Percentiles rank a stretch among this genome's conserved stretches.
phyloP scores from a whole-genome alignment of 2,888 invertebrate species.

The Dicycla oo region DNA sequence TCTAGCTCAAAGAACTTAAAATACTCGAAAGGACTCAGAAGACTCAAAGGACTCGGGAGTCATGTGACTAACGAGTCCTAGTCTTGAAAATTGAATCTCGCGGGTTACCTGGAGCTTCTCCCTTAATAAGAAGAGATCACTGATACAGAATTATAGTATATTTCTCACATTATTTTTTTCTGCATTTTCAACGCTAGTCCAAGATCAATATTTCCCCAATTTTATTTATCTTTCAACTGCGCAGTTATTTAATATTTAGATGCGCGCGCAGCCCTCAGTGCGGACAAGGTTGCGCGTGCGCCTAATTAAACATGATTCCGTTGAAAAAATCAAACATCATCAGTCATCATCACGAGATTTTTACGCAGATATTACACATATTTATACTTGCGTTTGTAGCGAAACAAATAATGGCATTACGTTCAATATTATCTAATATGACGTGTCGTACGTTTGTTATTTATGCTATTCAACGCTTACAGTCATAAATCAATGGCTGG shows the following conservation, averaged over 20 bases:
- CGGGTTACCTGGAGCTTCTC: no score
- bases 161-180: background rate
- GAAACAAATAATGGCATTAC: conserved; percentile 45
- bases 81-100: no score
- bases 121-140: background rate
- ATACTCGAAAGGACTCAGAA: no score
- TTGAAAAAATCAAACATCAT: conserved; percentile 61
- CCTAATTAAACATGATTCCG: conserved; percentile 66
- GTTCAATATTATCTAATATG: conserved; percentile 46
- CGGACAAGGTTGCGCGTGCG: conserved; percentile 71
- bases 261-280: conserved; percentile 63
- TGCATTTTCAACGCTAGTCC: conserved; percentile 12
- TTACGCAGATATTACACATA: conserved; percentile 47
- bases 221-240: conserved; percentile 74
- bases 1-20: no score
- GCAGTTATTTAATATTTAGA: conserved; percentile 74
- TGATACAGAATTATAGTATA: background rate
- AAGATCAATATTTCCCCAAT: conserved; percentile 68
- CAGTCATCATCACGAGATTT: conserved; percentile 54
- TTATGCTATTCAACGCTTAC: conserved; percentile 33
- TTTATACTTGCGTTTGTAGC: conserved; percentile 36
- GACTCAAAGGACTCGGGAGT: no score
- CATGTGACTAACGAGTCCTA: no score
- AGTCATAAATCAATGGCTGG: conserved; percentile 46
- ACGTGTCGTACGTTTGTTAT: conserved; percentile 32